Evolutionary conservation across 2,113 vertebrate genomes (phyloP).

Genomic region (Nipponia nippon): DNA sequence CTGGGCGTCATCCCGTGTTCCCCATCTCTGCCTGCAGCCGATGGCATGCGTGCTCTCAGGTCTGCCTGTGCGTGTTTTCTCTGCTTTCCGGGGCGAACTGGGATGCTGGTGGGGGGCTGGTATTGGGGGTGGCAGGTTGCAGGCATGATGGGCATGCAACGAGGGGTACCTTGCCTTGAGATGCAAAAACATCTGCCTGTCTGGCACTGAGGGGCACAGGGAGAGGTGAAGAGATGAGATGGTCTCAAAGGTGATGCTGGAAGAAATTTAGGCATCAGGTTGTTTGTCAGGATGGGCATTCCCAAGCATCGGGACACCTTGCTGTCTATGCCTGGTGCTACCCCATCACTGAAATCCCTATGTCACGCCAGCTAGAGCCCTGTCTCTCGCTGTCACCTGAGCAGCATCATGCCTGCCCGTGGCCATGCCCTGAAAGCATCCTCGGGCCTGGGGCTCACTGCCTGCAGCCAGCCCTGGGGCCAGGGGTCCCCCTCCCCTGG

Average conservation of each 20-base stretch:
- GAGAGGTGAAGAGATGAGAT: background rate
- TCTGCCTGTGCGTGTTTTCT: background rate
- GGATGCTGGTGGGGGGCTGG: background rate
- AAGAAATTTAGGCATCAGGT: background rate
- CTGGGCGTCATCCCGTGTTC: fast-evolving
- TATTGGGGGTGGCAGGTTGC: background rate
- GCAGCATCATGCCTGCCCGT: background rate
- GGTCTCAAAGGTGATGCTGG: background rate
- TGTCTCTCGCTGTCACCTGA: background rate
- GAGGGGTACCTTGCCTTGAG: background rate
- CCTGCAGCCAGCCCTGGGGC: background rate
- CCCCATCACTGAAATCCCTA: background rate
- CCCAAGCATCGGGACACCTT: background rate
- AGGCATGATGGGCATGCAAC: fast-evolving
- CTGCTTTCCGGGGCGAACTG: background rate
- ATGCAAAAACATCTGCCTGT: background rate
- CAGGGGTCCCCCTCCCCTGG: background rate
- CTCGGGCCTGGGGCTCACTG: fast-evolving
- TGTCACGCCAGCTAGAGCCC: background rate
- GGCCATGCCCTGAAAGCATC: background rate
- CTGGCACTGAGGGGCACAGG: background rate
- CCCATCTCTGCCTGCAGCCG: fast-evolving
- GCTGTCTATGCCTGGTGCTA: background rate
- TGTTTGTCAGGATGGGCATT: background rate
- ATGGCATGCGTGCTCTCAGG: background rate